These are phyloP conservation scores for Microcebus ravelobensis DNA, from an alignment of 2,113 vertebrate genomes.

Conservation along the genomic window DNA sequence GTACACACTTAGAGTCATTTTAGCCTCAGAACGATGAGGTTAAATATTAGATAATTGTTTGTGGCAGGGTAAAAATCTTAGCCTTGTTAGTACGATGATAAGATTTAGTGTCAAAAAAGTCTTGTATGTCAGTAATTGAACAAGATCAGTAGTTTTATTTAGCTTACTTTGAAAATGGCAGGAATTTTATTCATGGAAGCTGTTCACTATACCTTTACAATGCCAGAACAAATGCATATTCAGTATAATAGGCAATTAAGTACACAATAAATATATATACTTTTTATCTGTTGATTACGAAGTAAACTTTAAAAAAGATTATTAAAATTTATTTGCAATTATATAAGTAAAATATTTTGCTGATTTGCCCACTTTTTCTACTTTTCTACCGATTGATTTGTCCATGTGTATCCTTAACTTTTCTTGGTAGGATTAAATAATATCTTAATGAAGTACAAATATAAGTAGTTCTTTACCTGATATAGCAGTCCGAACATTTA, in stretches of 20 bases:
- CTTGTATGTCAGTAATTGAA: background rate
- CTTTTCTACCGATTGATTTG: background rate
- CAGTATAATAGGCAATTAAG: background rate
- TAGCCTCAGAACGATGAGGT: conserved; percentile 21
- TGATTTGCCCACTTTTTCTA: background rate
- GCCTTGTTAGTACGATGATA: conserved; percentile 62
- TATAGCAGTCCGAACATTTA: background rate
- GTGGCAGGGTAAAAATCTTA: background rate
- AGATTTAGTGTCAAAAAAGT: conserved; percentile 32
- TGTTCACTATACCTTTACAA: background rate
- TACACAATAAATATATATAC: background rate
- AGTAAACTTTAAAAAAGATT: background rate
- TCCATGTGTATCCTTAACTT: background rate
- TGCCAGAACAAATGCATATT: background rate
- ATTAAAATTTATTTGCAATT: background rate
- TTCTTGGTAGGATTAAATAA: background rate
- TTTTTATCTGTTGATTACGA: background rate
- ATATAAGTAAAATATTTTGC: background rate
- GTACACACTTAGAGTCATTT: conserved; percentile 57
- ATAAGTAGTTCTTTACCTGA: background rate
- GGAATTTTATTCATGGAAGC: background rate
- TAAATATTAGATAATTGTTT: conserved; percentile 55
- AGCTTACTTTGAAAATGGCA: background rate
- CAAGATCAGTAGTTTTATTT: conserved; percentile 4
- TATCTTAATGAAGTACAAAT: background rate